phyloP scores from a whole-genome alignment of 2,797 vertebrate genomes.

The Eulemur rubriventer region DNA sequence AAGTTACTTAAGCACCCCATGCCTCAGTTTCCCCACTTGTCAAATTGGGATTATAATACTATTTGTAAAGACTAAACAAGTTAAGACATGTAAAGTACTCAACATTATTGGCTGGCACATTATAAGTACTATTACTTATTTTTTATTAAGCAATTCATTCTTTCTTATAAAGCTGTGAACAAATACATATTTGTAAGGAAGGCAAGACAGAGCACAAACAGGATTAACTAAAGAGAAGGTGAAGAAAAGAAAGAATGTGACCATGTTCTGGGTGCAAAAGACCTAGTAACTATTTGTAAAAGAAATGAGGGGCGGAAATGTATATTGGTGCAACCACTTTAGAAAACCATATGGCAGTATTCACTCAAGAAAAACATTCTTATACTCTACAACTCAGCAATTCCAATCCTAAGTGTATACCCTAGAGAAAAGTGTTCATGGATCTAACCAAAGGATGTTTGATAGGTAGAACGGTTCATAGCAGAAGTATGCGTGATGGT shows the following conservation, averaged over 20 bases:
- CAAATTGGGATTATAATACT: background rate
- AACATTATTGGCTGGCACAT: background rate
- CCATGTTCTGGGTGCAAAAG: background rate
- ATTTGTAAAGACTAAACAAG: background rate
- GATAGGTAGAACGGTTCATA: background rate
- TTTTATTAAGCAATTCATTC: background rate
- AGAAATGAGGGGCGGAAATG: background rate
- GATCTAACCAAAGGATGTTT: background rate
- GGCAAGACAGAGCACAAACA: background rate
- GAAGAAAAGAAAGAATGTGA: background rate
- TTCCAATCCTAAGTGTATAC: background rate
- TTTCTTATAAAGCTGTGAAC: background rate
- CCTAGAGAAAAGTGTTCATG: background rate
- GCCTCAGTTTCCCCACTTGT: background rate
- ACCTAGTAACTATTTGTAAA: background rate
- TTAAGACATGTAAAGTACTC: background rate
- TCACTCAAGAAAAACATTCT: background rate
- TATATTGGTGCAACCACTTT: background rate
- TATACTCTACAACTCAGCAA: background rate
- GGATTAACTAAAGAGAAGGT: slow-evolving; percentile 18
- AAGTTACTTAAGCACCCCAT: background rate
- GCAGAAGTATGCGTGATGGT: background rate
- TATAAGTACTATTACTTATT: background rate
- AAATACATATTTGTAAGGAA: background rate
- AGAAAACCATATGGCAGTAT: background rate